Evolutionary conservation across 2,113 vertebrate genomes (phyloP), one percentile per base, ranked within the genome.

Genomic region (Nansenia antarctica): DNA sequence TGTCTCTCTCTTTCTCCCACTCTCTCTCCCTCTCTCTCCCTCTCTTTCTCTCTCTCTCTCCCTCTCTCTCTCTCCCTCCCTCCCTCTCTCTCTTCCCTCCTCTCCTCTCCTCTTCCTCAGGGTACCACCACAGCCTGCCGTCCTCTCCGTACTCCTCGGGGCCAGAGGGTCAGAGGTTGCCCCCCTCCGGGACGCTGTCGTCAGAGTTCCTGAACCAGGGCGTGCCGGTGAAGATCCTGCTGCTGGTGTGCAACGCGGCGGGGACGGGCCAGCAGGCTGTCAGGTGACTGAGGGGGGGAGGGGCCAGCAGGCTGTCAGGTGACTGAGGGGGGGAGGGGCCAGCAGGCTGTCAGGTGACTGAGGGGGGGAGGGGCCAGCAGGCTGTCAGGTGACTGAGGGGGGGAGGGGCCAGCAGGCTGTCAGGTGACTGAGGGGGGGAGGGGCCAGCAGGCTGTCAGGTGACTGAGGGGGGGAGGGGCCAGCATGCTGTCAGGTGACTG

Each of bases 181-280:
- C 78, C 3, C 77, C 89, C 1, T 84, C 88, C 0, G 79, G 87
- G 0, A 83, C 93, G 32, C 69, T 88, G 57, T 95, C 94, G 59
- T 92, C 93, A 0, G 94, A 95, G 67, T 88, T 91, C 77, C 88
- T 92, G 75, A 91, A 93, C 73, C 86, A 90, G 3, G 82, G 81
- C 0, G 57, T 73, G 0, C 76, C 87, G 12, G 57, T 77, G 26
- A 93, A 90, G 84, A 74, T 97, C 70, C 83, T 94, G 22, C 89
- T 98, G 24, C 91, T 98, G 75, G 82, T 97, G 80, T 98, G 96
- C 82, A 95, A 96, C 86, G 82, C 92, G 0, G 89, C 86, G 0
- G 93, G 94, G 3, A 76, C 88, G 0, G 94, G 92, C 1, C 87
- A 90, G 37, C 93, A 91, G 65, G 94, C 92, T 0, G 74, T 90